Conservation (phyloP, 2,113 vertebrate genomes). For the Ophthalmolycus amberensis region DNA sequence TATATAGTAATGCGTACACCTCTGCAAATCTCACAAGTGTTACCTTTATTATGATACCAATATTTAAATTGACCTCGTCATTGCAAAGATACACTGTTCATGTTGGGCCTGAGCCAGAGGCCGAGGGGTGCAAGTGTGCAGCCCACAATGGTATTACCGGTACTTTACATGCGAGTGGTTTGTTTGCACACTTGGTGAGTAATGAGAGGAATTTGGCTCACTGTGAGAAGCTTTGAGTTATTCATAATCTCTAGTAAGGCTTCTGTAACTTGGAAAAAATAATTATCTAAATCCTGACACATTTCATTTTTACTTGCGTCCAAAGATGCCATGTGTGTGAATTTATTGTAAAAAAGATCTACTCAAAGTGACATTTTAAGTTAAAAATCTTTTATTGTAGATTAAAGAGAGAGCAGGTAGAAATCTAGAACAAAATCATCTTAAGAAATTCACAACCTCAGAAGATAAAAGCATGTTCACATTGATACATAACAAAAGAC, state of each 20-base stretch:
- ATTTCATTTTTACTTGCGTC: neutral
- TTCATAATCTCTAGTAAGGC: neutral
- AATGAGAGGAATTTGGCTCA: conserved; percentile 13
- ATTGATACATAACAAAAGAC: conserved; percentile 36
- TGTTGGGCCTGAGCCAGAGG: too few species aligned
- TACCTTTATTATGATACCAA: neutral
- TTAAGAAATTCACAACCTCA: conserved; percentile 28
- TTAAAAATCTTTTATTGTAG: conserved; percentile 68
- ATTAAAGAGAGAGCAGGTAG: conserved; percentile 44
- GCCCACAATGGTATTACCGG: neutral
- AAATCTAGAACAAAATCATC: conserved; percentile 51
- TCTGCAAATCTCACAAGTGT: neutral
- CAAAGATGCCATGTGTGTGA: too few species aligned
- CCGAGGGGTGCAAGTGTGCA: neutral
- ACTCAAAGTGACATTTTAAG: conserved; percentile 10
- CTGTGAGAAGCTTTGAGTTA: conserved; percentile 14
- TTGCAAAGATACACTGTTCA: neutral
- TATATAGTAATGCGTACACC: neutral
- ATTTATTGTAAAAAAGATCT: neutral
- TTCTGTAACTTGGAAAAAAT: too few species aligned
- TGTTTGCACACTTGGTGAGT: conserved; percentile 10
- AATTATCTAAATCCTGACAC: neutral
- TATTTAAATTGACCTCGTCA: neutral
- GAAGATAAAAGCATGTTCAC: conserved; percentile 35
- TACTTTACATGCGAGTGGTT: neutral